Evolutionary conservation across 1,140 invertebrate genomes (phyloP).

Genomic region (Megalonaias nervosa): DNA sequence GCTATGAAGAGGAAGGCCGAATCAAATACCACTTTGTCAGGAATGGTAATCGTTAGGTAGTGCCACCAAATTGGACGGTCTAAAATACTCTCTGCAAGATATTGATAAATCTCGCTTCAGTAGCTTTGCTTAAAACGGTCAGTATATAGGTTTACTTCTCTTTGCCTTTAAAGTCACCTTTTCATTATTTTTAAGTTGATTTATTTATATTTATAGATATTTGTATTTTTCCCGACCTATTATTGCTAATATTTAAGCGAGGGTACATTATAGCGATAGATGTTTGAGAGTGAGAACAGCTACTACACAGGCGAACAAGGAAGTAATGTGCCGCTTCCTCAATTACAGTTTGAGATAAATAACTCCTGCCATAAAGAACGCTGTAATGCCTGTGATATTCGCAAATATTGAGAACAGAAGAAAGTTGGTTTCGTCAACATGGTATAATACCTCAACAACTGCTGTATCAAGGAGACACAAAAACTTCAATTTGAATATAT

Average conservation of each 20-base stretch:
- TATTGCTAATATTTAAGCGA: not conserved
- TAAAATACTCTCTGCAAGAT: slow-evolving; percentile 37
- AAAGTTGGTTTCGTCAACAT: too few species aligned
- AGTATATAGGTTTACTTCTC: too few species aligned
- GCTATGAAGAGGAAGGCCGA: slow-evolving; percentile 60
- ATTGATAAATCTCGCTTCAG: not conserved
- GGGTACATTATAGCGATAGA: not conserved
- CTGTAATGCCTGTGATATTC: too few species aligned
- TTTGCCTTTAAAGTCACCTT: not conserved
- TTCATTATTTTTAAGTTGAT: not conserved
- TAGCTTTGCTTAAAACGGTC: not conserved
- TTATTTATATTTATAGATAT: not conserved
- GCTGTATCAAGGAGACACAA: too few species aligned
- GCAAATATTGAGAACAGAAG: too few species aligned
- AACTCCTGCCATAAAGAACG: too few species aligned
- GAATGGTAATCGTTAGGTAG: slow-evolving; percentile 56
- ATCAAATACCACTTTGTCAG: slow-evolving; percentile 47
- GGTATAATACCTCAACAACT: too few species aligned
- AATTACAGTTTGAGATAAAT: too few species aligned
- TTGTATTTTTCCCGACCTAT: not conserved
- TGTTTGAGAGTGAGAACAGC: too few species aligned
- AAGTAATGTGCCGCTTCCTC: too few species aligned
- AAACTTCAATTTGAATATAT: too few species aligned
- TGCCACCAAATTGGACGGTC: slow-evolving; percentile 64
- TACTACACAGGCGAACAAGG: too few species aligned